These are phyloP conservation scores for Euura lappo DNA, from an alignment of 1,140 invertebrate species.

Conservation along the genomic window DNA sequence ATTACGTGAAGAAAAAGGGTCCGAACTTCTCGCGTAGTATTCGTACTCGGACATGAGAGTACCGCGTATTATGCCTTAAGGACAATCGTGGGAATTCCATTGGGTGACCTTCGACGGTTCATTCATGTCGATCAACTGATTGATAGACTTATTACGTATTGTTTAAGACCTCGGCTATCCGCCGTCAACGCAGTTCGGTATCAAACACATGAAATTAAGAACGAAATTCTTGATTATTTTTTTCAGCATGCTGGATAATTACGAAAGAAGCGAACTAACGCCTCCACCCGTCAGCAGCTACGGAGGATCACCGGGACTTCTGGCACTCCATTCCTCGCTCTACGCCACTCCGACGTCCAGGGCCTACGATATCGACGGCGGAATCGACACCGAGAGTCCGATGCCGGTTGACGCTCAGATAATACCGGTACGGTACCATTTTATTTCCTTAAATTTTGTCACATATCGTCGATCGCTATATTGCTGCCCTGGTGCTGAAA, in stretches of 20 bases:
- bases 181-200: too few species aligned
- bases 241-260: conserved; percentile 59
- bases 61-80: conserved; percentile 36
- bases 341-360: conserved; percentile 54
- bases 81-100: conserved; percentile 60
- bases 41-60: conserved; percentile 2
- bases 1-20: conserved; percentile 38
- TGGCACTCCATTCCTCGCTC: conserved; percentile 56
- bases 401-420: conserved; percentile 59
- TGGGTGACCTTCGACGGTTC: conserved; percentile 59
- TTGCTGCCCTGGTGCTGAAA: not conserved
- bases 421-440: conserved; percentile 48
- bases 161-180: too few species aligned
- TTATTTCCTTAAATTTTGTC: not conserved
- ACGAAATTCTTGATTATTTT: conserved; percentile 13
- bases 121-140: conserved; percentile 60
- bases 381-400: conserved; percentile 54
- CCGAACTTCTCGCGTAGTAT: not conserved
- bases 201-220: too few species aligned
- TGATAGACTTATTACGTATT: conserved; percentile 46
- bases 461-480: not conserved
- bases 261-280: conserved; percentile 59
- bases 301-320: conserved; percentile 52
- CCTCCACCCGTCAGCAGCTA: conserved; percentile 55
- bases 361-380: conserved; percentile 56